phyloP scores from a whole-genome alignment of 2,113 vertebrate species.

The Amazona vittata region DNA sequence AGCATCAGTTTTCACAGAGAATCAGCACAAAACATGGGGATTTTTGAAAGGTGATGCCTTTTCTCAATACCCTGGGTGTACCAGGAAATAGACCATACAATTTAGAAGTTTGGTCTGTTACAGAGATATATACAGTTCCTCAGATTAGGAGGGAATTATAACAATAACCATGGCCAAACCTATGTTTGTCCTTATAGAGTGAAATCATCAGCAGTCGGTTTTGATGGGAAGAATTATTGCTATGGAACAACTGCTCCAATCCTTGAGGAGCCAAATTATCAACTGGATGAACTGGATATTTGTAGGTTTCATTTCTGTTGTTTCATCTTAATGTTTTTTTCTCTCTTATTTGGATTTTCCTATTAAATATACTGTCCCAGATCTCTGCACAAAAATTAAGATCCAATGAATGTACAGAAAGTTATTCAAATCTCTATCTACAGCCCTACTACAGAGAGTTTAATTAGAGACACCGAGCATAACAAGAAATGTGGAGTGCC shows the following conservation, averaged over 20 bases:
- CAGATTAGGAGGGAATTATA: neutral
- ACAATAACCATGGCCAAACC: neutral
- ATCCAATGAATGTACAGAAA: neutral
- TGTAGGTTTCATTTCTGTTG: neutral
- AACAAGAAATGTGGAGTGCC: neutral
- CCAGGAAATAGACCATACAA: neutral
- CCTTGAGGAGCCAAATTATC: neutral
- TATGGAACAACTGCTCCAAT: neutral
- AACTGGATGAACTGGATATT: neutral
- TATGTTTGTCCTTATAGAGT: neutral
- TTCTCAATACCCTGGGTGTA: neutral
- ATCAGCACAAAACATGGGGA: constrained; percentile 15
- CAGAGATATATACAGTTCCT: neutral
- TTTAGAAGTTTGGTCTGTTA: neutral
- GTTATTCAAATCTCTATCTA: neutral
- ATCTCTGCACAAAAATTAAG: neutral
- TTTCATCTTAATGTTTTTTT: neutral
- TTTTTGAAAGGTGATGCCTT: constrained; percentile 11
- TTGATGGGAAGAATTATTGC: neutral
- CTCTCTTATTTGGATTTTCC: neutral
- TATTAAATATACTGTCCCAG: neutral
- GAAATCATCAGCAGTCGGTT: neutral
- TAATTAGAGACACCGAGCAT: neutral
- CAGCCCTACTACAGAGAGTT: neutral
- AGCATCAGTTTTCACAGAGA: neutral